Percentiles rank a stretch among this genome's conserved stretches.
These are phyloP conservation scores for Petrocephalus microphthalmus DNA, from an alignment of 2,113 vertebrate genomes.

Conservation along the genomic window DNA sequence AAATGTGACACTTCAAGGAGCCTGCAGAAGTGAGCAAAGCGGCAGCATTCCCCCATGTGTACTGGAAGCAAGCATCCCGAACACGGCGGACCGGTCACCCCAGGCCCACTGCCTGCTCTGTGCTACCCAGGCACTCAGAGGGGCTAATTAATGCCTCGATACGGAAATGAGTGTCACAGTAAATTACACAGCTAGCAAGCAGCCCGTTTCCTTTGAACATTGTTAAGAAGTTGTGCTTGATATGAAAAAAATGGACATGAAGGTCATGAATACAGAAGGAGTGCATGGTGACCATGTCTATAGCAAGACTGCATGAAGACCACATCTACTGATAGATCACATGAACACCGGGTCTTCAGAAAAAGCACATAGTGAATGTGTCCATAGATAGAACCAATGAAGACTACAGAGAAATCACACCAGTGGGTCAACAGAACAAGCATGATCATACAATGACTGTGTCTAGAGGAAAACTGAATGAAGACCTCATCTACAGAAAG, in stretches of 20 bases:
- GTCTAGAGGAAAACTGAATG: not conserved
- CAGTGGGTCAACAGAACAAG: not conserved
- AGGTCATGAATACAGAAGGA: conserved; percentile 20
- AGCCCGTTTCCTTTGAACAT: conserved; percentile 81
- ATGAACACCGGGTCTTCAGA: not conserved
- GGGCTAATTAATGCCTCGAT: conserved; percentile 99
- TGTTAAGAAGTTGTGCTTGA: conserved; percentile 47
- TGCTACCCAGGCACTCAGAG: conserved; percentile 81
- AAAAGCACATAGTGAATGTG: not conserved
- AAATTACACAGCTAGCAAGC: conserved; percentile 98
- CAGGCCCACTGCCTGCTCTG: conserved; percentile 63
- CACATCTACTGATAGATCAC: not conserved
- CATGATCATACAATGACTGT: not conserved
- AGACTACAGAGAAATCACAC: not conserved
- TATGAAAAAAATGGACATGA: conserved; percentile 36
- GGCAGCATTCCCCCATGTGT: conserved; percentile 47
- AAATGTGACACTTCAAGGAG: conserved; percentile 74
- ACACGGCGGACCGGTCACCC: conserved; percentile 57
- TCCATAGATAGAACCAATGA: not conserved
- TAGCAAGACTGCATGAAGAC: not conserved
- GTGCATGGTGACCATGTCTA: not conserved
- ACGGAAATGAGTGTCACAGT: conserved; percentile 93
- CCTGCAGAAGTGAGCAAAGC: conserved; percentile 52
- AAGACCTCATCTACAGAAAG: not conserved
- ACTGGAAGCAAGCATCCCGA: conserved; percentile 60